phyloP scores from a whole-genome alignment of 2,113 vertebrate species.

The Lampris incognitus region DNA sequence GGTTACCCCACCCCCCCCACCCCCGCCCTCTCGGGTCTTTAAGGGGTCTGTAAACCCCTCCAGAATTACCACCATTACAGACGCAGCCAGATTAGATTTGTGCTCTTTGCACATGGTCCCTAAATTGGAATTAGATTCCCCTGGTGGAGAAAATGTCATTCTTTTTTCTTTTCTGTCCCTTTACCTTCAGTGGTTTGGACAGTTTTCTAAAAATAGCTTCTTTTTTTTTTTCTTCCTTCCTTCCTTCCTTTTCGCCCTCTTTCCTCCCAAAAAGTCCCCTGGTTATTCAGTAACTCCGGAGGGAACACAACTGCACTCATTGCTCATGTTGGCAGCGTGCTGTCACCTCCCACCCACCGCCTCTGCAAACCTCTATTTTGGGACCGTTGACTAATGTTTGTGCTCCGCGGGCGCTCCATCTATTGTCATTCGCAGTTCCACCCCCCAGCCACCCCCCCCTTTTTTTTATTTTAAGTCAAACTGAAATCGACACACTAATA shows the following conservation, averaged over 20 bases:
- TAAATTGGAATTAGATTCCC: conserved; percentile 18
- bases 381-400: conserved; percentile 55
- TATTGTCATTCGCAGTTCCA: conserved; percentile 46
- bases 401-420: conserved; percentile 38
- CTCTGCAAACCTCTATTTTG: conserved; percentile 74
- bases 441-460: not conserved
- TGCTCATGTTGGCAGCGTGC: conserved; percentile 46
- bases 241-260: conserved; percentile 37
- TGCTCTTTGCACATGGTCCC: conserved; percentile 9
- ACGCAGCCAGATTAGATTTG: conserved; percentile 43
- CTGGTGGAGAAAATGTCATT: conserved; percentile 12
- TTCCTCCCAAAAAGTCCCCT: conserved; percentile 46
- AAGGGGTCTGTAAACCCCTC: not conserved
- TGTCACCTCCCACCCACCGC: conserved; percentile 64
- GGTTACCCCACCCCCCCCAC: not conserved
- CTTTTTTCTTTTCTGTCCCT: conserved; percentile 38
- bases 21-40: not conserved
- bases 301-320: conserved; percentile 49
- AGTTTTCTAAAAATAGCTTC: conserved; percentile 66
- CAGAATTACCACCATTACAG: conserved; percentile 35
- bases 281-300: conserved; percentile 34
- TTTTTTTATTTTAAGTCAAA: too few species aligned
- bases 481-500: too few species aligned
- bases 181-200: conserved; percentile 38
- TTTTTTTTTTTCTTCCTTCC: conserved; percentile 28